Base-by-base conservation (phyloP, 2,797 vertebrate species). In the Phaenicophaeus curvirostris region DNA sequence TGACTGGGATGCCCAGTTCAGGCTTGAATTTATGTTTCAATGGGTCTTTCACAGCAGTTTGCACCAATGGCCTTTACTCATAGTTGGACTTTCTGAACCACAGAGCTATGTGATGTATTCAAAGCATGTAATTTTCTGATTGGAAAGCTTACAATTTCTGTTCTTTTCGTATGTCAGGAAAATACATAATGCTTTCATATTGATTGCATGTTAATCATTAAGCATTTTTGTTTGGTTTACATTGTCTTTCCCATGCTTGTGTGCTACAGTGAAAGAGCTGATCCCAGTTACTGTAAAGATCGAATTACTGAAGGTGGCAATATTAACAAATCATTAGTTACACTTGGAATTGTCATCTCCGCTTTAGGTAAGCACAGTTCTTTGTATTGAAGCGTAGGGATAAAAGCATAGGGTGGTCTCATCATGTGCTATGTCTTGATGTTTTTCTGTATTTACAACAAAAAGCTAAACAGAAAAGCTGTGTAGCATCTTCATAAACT, bases 281-380 rank as follows among this genome's bases (percentile, higher is more conserved):
- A 99, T 95, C 98, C 99, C 65, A 98, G 99, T 88, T 99, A 99
- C 97, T 99, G 99, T 98, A 98, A 98, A 95, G 98, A 99, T 67
- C 98, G 99, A 95, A 98, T 99, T 94, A 99, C 99, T 0, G 99
- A 99, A 98, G 99, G 99, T 93, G 99, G 99, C 91, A 99, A 99
- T 97, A 99, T 99, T 97, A 99, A 99, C 98, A 99, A 99, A 96
- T 99, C 99, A 16, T 97, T 99, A 89, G 99, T 99, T 93, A 99
- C 99, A 31, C 97, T 99, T 94, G 99, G 99, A 92, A 99, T 99
- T 54, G 99, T 99, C 93, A 99, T 99, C 96, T 99, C 99, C 61
- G 98, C 99, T 84, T 98, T 99, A 88, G 99, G 99, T 99, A 98
- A 93, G 95, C 65, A 50, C 55, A 46, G 42, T 75, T 65, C 30